Evolutionary conservation across 2,113 vertebrate genomes (phyloP).

Genomic region (Antigone vipio): DNA sequence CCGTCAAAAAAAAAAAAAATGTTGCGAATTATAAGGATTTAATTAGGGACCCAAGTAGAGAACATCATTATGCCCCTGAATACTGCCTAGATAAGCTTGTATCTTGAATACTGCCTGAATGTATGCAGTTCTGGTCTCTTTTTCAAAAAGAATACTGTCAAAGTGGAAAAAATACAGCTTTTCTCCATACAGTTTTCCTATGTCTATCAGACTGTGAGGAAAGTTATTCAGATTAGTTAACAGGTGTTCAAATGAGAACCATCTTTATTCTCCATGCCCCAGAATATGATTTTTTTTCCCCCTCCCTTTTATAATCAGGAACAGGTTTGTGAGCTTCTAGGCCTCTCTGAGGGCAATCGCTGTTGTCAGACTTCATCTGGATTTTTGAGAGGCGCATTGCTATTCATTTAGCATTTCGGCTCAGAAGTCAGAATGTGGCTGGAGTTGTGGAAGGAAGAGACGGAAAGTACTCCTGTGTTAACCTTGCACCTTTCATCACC

Average conservation of each 20-base stretch:
- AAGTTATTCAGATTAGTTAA: not conserved
- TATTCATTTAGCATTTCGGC: not conserved
- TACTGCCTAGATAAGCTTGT: not conserved
- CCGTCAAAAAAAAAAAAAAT: not conserved
- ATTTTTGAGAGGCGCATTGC: not conserved
- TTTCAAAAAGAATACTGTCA: not conserved
- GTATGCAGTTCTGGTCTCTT: not conserved
- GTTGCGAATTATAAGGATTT: not conserved
- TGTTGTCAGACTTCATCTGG: not conserved
- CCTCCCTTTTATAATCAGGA: not conserved
- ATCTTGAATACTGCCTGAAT: not conserved
- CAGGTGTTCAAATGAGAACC: not conserved
- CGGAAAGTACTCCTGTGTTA: not conserved
- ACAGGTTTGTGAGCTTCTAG: not conserved
- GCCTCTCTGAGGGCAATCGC: not conserved
- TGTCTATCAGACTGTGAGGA: not conserved
- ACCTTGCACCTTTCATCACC: not conserved
- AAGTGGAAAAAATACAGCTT: not conserved
- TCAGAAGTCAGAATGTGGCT: not conserved
- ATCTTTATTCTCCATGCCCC: not conserved
- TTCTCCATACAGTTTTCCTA: not conserved
- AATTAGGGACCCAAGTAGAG: not conserved
- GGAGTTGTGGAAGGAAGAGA: not conserved
- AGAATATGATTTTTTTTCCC: fast-evolving
- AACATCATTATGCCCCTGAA: not conserved